phyloP scores from a whole-genome alignment of 2,797 vertebrate species.

The Peromyscus melanophrys region DNA sequence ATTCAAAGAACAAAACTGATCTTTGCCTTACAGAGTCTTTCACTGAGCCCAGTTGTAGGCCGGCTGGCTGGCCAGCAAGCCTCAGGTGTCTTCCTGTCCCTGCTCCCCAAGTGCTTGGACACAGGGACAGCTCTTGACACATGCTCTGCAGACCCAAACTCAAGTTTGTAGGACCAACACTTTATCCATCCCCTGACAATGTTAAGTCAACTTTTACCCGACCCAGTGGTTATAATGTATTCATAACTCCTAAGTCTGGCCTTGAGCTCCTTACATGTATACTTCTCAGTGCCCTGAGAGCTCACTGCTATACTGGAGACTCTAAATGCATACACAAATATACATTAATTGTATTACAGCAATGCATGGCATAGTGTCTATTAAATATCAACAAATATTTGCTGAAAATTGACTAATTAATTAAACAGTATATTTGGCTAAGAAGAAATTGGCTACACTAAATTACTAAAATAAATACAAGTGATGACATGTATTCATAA shows the following conservation, averaged over 20 bases:
- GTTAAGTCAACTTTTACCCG: not conserved
- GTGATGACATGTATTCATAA: not conserved
- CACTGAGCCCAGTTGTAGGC: not conserved
- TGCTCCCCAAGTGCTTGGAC: not conserved
- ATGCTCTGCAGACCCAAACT: not conserved
- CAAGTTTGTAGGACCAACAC: not conserved
- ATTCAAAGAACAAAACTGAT: constrained; percentile 3
- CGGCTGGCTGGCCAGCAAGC: not conserved
- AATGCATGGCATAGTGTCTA: not conserved
- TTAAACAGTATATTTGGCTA: not conserved
- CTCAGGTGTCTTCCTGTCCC: not conserved
- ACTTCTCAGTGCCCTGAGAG: not conserved
- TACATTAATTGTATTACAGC: not conserved
- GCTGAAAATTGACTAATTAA: constrained; percentile 43
- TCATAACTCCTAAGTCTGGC: not conserved
- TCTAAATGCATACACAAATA: not conserved
- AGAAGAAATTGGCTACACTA: not conserved
- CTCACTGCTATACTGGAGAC: not conserved
- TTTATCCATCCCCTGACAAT: not conserved
- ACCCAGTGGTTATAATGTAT: not conserved
- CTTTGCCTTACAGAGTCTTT: not conserved
- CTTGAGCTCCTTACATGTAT: not conserved
- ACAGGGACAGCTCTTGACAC: not conserved
- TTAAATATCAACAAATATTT: not conserved
- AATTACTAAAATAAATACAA: constrained; percentile 35